These are phyloP conservation scores for Leptosomus discolor DNA, from an alignment of 2,113 vertebrate genomes.

Conservation along the genomic window DNA sequence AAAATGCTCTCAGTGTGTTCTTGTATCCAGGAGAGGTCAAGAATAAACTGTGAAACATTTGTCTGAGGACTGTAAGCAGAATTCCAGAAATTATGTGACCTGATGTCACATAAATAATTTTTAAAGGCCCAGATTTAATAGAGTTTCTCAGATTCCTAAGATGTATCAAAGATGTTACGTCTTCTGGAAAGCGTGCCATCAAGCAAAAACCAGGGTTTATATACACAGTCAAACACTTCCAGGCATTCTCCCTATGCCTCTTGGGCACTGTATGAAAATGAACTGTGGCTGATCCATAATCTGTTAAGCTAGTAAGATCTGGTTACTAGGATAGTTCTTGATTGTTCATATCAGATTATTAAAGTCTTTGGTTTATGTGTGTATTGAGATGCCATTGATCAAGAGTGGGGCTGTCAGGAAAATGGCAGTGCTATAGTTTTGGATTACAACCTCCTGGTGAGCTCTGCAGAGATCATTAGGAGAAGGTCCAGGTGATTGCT, in stretches of 20 bases:
- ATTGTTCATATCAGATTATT: not conserved
- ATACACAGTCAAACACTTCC: not conserved
- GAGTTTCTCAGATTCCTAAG: not conserved
- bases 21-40: not conserved
- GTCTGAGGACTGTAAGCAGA: not conserved
- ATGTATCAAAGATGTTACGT: not conserved
- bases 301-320: not conserved
- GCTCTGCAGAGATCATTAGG: not conserved
- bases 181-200: not conserved
- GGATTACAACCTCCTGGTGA: not conserved
- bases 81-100: not conserved
- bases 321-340: not conserved
- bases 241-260: not conserved
- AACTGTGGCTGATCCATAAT: not conserved
- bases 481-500: not conserved
- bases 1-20: not conserved
- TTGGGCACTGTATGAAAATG: not conserved
- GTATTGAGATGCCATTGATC: accelerated
- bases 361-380: not conserved
- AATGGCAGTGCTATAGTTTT: not conserved
- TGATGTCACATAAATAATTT: not conserved
- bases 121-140: not conserved
- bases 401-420: not conserved
- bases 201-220: not conserved
- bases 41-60: not conserved